Conservation (phyloP, 2,113 vertebrate genomes). For the Seriola quinqueradiata region DNA sequence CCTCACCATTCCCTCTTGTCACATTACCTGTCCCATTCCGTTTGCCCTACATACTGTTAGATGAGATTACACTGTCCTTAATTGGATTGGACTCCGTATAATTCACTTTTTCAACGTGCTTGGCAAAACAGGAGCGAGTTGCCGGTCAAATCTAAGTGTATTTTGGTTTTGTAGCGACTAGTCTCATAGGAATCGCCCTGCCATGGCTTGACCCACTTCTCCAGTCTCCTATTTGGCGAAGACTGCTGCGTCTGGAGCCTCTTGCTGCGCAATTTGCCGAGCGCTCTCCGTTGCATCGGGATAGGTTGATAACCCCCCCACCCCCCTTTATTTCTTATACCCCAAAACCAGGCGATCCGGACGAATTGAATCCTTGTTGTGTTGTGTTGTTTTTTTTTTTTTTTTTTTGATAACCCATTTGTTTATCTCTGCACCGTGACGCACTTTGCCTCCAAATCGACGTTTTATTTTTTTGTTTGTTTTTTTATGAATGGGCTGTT, state of each 20-base stretch:
- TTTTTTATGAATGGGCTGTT: slow-evolving; percentile 57
- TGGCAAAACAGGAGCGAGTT: background rate
- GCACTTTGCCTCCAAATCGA: slow-evolving; percentile 56
- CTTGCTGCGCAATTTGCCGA: slow-evolving; percentile 65
- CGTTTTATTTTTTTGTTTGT: slow-evolving; percentile 27
- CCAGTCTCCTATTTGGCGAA: slow-evolving; percentile 58
- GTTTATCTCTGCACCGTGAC: slow-evolving; percentile 66
- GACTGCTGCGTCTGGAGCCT: slow-evolving; percentile 66
- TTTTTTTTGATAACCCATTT: background rate
- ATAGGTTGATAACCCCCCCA: slow-evolving; percentile 17
- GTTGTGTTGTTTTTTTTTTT: too few relatives aligned
- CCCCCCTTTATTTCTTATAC: background rate
- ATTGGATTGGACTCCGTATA: background rate
- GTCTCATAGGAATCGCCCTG: slow-evolving; percentile 61
- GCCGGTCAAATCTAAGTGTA: background rate
- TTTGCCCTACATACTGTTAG: slow-evolving; percentile 30
- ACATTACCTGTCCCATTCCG: slow-evolving; percentile 26
- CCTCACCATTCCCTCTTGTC: background rate
- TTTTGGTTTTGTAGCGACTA: slow-evolving; percentile 26
- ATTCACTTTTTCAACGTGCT: slow-evolving; percentile 3
- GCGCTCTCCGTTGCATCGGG: slow-evolving; percentile 17
- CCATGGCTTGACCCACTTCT: slow-evolving; percentile 82
- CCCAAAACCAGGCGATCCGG: background rate
- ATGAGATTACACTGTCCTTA: background rate
- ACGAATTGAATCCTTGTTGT: background rate